Percentiles rank a stretch among this genome's conserved stretches.
phyloP scores from a whole-genome alignment of 1,140 invertebrate genomes.

The Dendroctonus valens region DNA sequence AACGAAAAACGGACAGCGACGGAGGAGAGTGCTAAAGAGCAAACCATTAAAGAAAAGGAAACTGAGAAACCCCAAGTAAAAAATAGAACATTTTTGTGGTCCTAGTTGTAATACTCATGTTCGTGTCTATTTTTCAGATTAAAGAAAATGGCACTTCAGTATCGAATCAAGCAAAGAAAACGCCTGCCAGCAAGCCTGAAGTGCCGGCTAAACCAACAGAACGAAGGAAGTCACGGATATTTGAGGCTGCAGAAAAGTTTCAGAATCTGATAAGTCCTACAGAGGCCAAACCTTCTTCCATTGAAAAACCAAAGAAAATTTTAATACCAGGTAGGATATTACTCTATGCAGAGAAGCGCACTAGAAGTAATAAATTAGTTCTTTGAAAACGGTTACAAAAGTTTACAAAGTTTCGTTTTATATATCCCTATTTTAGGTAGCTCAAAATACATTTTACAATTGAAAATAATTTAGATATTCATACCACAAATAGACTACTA shows the following conservation, averaged over 20 bases:
- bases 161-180: conserved; percentile 43
- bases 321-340: conserved; percentile 62
- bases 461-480: too few species aligned
- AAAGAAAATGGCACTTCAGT: conserved; percentile 35
- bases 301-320: conserved; percentile 74
- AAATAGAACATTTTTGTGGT: not conserved
- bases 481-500: too few species aligned
- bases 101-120: too few species aligned
- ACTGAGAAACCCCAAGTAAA: conserved; percentile 22
- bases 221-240: conserved; percentile 65
- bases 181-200: conserved; percentile 18
- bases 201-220: conserved; percentile 51
- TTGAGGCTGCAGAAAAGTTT: conserved; percentile 71
- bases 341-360: not conserved
- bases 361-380: not conserved
- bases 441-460: not conserved
- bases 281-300: conserved; percentile 45
- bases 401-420: not conserved
- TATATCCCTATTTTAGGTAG: not conserved
- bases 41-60: conserved; percentile 7
- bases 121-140: conserved; percentile 8
- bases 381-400: not conserved
- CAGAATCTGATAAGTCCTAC: conserved; percentile 57
- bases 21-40: conserved; percentile 39
- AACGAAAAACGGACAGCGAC: conserved; percentile 50